Conservation (phyloP, 1,140 invertebrate genomes). For the Drosophila virilis region DNA sequence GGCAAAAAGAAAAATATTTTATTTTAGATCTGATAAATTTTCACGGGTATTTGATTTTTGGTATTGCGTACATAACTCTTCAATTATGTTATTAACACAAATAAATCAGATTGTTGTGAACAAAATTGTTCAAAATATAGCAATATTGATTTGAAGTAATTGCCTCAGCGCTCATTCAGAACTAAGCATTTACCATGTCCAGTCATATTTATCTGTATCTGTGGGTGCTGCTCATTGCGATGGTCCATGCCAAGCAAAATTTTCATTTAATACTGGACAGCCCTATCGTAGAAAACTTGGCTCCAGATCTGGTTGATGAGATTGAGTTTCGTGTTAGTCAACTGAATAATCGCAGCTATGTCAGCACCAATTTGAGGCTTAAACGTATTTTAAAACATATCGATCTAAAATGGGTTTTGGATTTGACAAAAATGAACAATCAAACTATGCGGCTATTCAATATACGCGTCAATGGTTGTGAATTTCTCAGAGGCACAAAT, state of each 20-base stretch:
- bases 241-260: neutral
- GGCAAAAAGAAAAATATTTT: too few relatives aligned
- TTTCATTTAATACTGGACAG: neutral
- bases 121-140: neutral
- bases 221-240: neutral
- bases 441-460: neutral
- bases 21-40: too few relatives aligned
- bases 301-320: neutral
- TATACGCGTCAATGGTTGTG: constrained; percentile 4
- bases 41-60: too few relatives aligned
- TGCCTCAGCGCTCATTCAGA: neutral
- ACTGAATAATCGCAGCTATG: constrained; percentile 24
- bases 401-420: neutral
- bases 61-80: too few relatives aligned
- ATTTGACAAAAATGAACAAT: constrained; percentile 7
- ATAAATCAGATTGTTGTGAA: neutral
- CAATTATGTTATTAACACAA: too few relatives aligned
- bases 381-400: neutral
- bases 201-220: neutral
- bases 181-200: constrained; percentile 5
- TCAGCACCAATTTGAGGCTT: neutral
- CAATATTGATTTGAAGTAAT: neutral
- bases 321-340: neutral
- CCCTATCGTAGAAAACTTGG: neutral
- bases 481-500: neutral